Evolutionary conservation across 2,797 vertebrate genomes (phyloP), one percentile per base, ranked within the genome.

Genomic region (Aeoliscus strigatus): DNA sequence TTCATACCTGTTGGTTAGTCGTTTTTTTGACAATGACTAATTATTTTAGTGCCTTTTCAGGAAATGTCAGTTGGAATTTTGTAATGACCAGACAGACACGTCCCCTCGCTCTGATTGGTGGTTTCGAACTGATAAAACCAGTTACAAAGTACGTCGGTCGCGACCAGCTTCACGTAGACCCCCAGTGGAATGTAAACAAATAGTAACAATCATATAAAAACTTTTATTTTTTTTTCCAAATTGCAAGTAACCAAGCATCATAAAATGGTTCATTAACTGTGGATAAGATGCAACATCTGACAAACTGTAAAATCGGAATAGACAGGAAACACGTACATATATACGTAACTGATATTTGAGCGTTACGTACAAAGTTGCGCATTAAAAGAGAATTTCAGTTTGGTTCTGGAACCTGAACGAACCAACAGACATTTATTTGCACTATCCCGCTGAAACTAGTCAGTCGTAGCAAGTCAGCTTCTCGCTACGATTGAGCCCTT

Each of bases 241-340:
- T 28, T 67, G 56, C 69, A 74, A 70, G 73, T 67, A 78, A 69
- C 75, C 67, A 61, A 46, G 21, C 62, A 52, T 25, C 58, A 74
- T 73, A 76, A 85, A 79, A 81, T n/a, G 1, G 39, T 60, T 64
- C 9, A 41, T 39, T 39, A 36, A 8, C 1, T 34, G 25, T 57
- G 39, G 39, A 75, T 81, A 84, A 82, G 79, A 81, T 73, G 59
- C 32, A 18, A 41, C 46, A 60, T 23, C 60, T 38, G 51, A 17
- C 48, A 54, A 70, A 66, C 41, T 68, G 60, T 75, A 80, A 83
- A 82, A 81, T 47, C 26, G 61, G 55, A 73, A 65, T 66, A 61
- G 66, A 72, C 32, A 28, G 23, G 25, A 16, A 60, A 61, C 34
- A 40, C 44, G 40, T 47, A 26, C 44, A 65, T 17, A 43, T 54